These are phyloP conservation scores for Hydropsyche tenuis DNA, from an alignment of 1,140 invertebrate species.

Conservation along the genomic window DNA sequence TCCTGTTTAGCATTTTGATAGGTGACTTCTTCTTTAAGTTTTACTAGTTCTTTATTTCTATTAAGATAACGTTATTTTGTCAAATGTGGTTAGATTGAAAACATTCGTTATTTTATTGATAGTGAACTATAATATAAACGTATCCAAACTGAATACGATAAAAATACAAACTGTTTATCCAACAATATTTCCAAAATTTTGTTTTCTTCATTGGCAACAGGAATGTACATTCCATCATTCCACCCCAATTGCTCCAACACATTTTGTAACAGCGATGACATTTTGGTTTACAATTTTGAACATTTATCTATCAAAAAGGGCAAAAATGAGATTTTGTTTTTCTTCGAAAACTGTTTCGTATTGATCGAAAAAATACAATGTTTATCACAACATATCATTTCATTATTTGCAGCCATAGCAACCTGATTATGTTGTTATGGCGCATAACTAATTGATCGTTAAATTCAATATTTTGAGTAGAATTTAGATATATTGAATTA, in stretches of 20 bases:
- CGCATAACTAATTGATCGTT: too few species aligned
- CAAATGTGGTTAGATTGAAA: too few species aligned
- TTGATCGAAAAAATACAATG: too few species aligned
- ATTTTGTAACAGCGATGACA: slow-evolving; percentile 55
- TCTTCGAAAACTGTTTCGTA: too few species aligned
- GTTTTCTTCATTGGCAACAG: slow-evolving; percentile 75
- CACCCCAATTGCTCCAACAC: slow-evolving; percentile 73
- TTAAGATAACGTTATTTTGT: too few species aligned
- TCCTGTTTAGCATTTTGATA: slow-evolving; percentile 57
- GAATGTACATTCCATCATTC: slow-evolving; percentile 73
- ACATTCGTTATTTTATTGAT: slow-evolving; percentile 22
- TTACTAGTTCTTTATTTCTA: slow-evolving; percentile 60
- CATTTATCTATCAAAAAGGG: too few species aligned
- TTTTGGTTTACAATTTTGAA: neutral
- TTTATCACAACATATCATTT: too few species aligned
- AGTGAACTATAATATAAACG: neutral
- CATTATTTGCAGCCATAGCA: too few species aligned
- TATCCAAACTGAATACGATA: neutral
- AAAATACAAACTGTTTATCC: slow-evolving; percentile 53
- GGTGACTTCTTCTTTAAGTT: slow-evolving; percentile 55
- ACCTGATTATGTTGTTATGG: too few species aligned
- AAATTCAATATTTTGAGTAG: too few species aligned
- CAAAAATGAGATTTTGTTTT: too few species aligned
- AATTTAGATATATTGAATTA: too few species aligned
- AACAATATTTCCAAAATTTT: slow-evolving; percentile 65